phyloP scores from a whole-genome alignment of 2,113 vertebrate species.

The Cebidichthys violaceus region DNA sequence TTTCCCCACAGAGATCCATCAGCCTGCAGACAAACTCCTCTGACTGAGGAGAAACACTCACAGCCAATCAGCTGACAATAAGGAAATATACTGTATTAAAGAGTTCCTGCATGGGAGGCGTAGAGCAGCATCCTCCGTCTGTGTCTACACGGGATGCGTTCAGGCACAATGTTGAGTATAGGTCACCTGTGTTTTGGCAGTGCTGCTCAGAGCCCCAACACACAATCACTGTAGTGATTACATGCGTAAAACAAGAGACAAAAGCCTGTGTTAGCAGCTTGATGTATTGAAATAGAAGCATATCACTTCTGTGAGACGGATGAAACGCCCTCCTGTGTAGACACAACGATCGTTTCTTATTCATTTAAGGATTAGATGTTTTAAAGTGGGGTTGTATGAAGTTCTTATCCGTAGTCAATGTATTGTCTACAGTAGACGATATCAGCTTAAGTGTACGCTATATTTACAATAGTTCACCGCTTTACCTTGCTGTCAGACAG shows the following conservation, averaged over 20 bases:
- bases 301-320: background rate
- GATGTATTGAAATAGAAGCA: background rate
- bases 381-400: too few relatives aligned
- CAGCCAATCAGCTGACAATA: background rate
- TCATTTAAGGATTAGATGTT: too few relatives aligned
- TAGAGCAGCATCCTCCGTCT: background rate
- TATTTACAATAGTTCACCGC: too few relatives aligned
- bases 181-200: background rate
- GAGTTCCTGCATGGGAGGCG: background rate
- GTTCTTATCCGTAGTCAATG: too few relatives aligned
- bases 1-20: background rate
- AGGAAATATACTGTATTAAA: background rate
- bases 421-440: too few relatives aligned
- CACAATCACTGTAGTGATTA: background rate
- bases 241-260: background rate
- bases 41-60: background rate
- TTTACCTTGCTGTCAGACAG: too few relatives aligned
- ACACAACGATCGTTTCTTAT: too few relatives aligned
- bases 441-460: too few relatives aligned
- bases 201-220: background rate
- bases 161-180: background rate
- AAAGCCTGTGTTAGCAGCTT: background rate
- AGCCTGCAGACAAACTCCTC: background rate
- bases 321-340: background rate
- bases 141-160: background rate